phyloP scores from a whole-genome alignment of 2,797 vertebrate species.

The Neosilurus hyrtlii region DNA sequence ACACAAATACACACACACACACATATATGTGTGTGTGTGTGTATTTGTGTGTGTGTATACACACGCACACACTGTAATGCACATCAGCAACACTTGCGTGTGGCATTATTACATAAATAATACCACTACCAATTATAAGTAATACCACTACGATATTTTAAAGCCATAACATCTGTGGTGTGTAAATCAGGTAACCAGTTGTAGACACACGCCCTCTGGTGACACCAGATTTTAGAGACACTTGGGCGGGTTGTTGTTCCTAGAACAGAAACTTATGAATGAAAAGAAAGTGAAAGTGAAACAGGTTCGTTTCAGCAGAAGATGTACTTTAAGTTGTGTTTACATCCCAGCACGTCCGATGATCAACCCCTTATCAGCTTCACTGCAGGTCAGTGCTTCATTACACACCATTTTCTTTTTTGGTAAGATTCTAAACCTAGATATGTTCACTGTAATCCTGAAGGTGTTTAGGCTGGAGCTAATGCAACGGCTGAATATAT shows the following conservation, averaged over 20 bases:
- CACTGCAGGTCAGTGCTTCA: not conserved
- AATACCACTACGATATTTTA: not conserved
- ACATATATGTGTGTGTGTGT: no score
- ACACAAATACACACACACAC: no score
- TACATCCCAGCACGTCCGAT: not conserved
- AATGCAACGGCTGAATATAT: not conserved
- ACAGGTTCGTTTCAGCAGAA: not conserved
- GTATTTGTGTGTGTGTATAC: no score
- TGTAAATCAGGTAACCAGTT: not conserved
- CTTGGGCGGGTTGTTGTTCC: not conserved
- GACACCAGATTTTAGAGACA: not conserved
- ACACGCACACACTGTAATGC: no score
- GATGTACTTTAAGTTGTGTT: not conserved
- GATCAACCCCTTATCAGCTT: not conserved
- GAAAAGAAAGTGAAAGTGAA: slow-evolving; percentile 48
- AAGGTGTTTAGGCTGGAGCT: not conserved
- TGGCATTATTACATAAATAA: no score
- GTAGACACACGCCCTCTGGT: not conserved
- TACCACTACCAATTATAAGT: not conserved
- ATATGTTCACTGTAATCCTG: not conserved
- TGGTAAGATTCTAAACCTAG: not conserved
- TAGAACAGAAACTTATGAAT: not conserved
- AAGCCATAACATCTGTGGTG: not conserved
- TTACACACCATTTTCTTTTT: not conserved
- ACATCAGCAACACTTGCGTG: no score